Conservation (phyloP, 2,888 invertebrate species). For the Amphipyra tragopoginis region DNA sequence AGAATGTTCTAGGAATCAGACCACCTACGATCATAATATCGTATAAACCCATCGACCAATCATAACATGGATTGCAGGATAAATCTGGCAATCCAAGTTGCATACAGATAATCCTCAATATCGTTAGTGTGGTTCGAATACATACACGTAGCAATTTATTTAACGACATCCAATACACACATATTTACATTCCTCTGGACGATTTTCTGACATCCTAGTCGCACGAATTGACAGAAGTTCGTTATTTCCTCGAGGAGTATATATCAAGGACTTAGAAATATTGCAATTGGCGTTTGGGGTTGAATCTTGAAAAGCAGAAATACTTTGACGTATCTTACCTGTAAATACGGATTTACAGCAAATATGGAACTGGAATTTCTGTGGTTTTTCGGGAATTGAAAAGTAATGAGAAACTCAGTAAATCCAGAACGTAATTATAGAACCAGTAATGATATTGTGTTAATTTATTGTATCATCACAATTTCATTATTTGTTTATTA, state of each 20-base stretch:
- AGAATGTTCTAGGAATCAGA: too few relatives aligned
- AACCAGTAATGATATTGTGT: too few relatives aligned
- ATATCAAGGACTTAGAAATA: slow-evolving; percentile 20
- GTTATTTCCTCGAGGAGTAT: slow-evolving; percentile 34
- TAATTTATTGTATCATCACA: too few relatives aligned
- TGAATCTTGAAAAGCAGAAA: slow-evolving; percentile 3
- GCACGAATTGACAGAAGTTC: slow-evolving; percentile 8
- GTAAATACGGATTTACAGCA: not conserved
- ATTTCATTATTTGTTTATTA: too few relatives aligned
- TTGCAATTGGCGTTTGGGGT: slow-evolving; percentile 6
- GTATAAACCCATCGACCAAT: not conserved
- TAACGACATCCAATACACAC: slow-evolving; percentile 14
- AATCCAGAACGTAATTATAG: too few relatives aligned
- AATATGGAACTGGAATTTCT: not conserved
- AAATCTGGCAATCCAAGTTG: not conserved
- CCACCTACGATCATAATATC: too few relatives aligned
- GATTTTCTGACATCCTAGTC: slow-evolving; percentile 9
- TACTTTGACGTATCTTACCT: slow-evolving; percentile 11
- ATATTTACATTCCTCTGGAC: slow-evolving; percentile 19
- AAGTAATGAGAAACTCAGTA: too few relatives aligned
- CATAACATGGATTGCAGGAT: not conserved
- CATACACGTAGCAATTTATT: not conserved
- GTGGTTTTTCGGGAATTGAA: not conserved
- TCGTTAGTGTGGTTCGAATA: too few relatives aligned
- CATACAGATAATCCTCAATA: not conserved